A percentile compares a stretch with the other conserved stretches of the same genome.
Evolutionary conservation across 2,113 vertebrate genomes (phyloP).

Genomic region (Crotalus tigris): DNA sequence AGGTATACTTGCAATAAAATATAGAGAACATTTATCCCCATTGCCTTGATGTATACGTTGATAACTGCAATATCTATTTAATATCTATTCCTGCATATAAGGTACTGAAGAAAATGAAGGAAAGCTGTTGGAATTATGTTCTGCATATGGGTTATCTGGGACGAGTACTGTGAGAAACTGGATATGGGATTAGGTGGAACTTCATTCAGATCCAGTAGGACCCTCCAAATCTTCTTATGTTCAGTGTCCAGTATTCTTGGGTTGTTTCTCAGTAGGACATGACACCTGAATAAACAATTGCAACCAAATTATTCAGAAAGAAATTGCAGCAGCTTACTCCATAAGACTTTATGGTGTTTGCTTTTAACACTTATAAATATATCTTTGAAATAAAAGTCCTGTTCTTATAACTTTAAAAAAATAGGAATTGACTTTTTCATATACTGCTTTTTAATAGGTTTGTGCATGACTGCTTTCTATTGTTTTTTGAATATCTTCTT

Average conservation of each 20-base stretch:
- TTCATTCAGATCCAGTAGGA: neutral
- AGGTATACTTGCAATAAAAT: neutral
- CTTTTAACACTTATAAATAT: neutral
- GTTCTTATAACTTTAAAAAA: neutral
- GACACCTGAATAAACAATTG: neutral
- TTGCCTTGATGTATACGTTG: neutral
- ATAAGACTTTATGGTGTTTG: neutral
- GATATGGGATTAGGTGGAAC: neutral
- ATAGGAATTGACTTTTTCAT: neutral
- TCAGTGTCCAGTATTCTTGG: neutral
- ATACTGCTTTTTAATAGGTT: neutral
- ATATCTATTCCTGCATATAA: neutral
- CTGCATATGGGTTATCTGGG: neutral
- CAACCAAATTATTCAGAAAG: neutral
- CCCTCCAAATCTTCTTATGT: neutral
- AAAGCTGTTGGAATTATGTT: neutral
- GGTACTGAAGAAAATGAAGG: neutral
- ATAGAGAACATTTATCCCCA: neutral
- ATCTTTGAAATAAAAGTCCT: neutral
- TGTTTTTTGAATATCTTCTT: neutral
- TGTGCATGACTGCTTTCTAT: neutral
- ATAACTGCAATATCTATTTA: neutral
- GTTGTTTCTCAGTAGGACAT: neutral
- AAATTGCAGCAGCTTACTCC: neutral
- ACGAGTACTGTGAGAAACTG: neutral